Evolutionary conservation across 2,113 vertebrate genomes (phyloP).

Genomic region (Athene noctua): DNA sequence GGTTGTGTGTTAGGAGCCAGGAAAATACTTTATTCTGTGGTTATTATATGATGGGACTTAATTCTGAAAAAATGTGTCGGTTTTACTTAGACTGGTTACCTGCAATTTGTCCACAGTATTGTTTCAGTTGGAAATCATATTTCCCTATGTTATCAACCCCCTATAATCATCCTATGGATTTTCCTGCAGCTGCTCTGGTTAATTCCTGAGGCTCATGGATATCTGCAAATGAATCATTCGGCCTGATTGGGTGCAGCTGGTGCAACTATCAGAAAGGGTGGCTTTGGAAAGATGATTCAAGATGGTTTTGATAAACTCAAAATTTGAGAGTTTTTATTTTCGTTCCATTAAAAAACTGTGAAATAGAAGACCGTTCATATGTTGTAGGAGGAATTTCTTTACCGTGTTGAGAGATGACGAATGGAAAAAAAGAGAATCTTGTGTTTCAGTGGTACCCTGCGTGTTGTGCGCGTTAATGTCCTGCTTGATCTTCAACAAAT

Average conservation of each 20-base stretch:
- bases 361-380: not conserved
- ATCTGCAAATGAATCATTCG: not conserved
- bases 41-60: not conserved
- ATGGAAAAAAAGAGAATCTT: not conserved
- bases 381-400: not conserved
- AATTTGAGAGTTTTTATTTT: slow-evolving; percentile 4
- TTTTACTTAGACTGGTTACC: not conserved
- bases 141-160: not conserved
- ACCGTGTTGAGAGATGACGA: not conserved
- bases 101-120: not conserved
- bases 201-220: not conserved
- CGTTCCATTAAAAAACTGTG: not conserved
- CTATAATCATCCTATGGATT: not conserved
- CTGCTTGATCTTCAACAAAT: not conserved
- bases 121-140: not conserved
- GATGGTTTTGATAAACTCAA: not conserved
- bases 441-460: not conserved
- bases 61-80: not conserved
- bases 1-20: not conserved
- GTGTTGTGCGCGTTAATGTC: not conserved
- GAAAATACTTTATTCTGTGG: not conserved
- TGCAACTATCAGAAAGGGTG: not conserved
- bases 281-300: not conserved
- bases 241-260: not conserved
- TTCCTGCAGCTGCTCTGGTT: not conserved